A percentile compares a stretch with the other conserved stretches of the same genome.
These are phyloP conservation scores for Pocillopora meandrina DNA, from an alignment of 92 coral and sea anemone genomes.

Conservation along the genomic window DNA sequence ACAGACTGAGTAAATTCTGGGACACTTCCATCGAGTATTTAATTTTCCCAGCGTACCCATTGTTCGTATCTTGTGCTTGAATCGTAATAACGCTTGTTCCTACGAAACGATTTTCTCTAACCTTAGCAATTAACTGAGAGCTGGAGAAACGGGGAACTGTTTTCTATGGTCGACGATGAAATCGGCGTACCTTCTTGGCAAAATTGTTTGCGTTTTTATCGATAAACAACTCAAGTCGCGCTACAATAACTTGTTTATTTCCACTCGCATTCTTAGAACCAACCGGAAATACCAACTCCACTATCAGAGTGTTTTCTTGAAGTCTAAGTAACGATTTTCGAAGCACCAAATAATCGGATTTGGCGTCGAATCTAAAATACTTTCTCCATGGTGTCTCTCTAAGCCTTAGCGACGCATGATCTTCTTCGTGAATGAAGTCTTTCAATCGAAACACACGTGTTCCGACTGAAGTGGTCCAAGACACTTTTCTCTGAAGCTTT, in stretches of 20 bases:
- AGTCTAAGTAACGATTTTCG: constrained; percentile 58
- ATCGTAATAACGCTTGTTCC: constrained; percentile 71
- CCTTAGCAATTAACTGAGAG: no score
- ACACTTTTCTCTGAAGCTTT: no score
- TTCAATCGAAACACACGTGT: no score
- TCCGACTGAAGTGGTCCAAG: no score
- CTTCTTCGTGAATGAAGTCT: no score
- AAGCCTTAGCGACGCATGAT: constrained; percentile 36
- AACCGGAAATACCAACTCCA: constrained; percentile 72
- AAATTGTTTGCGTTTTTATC: no score
- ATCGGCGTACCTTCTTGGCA: no score
- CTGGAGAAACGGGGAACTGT: no score
- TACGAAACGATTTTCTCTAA: constrained; percentile 63
- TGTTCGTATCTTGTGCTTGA: constrained; percentile 73
- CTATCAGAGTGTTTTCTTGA: constrained; percentile 36
- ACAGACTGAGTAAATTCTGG: constrained; percentile 73
- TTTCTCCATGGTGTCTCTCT: constrained; percentile 45
- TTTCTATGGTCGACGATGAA: no score
- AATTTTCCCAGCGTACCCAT: constrained; percentile 72
- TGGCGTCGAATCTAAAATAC: constrained; percentile 67
- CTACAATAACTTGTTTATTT: constrained; percentile 40
- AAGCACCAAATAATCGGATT: constrained; percentile 63
- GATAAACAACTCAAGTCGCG: constrained; percentile 61
- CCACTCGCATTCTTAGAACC: constrained; percentile 4
- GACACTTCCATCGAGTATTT: constrained; percentile 71